These are phyloP conservation scores for Nasonovia ribisnigri DNA, from an alignment of 2,888 invertebrate species.

Conservation along the genomic window DNA sequence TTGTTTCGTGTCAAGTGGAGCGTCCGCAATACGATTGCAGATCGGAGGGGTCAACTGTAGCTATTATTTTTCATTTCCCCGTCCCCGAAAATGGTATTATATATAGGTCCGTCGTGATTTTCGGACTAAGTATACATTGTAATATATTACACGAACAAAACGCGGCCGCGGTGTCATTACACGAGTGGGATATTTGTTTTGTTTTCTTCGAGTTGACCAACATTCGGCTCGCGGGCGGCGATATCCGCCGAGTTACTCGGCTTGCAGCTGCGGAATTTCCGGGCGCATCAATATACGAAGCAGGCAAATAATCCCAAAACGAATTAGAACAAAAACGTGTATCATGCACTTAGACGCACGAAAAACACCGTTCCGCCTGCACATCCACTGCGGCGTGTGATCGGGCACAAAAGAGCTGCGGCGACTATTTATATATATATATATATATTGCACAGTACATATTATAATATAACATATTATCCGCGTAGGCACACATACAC, in stretches of 20 bases:
- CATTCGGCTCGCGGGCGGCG: not conserved
- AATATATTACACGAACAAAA: not conserved
- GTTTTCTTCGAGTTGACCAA: constrained; percentile 15
- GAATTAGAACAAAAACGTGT: constrained; percentile 61
- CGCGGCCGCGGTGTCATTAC: not conserved
- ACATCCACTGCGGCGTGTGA: constrained; percentile 12
- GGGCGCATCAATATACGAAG: not conserved
- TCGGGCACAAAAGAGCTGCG: constrained; percentile 31
- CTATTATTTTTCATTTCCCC: not conserved
- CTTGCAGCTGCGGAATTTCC: not conserved
- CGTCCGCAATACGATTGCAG: not conserved
- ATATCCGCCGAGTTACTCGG: not conserved
- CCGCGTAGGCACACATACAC: not conserved
- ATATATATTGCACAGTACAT: not conserved
- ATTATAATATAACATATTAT: not conserved
- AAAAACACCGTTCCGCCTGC: constrained; percentile 21
- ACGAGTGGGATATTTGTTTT: not conserved
- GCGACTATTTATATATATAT: not conserved
- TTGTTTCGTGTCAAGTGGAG: not conserved
- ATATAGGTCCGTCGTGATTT: not conserved
- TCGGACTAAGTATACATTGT: not conserved
- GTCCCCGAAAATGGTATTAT: not conserved
- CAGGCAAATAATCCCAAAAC: constrained; percentile 19
- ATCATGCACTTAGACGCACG: constrained; percentile 40
- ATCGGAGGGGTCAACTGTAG: not conserved